Conservation (phyloP, 2,113 vertebrate species). For the Rhizomys pruinosus region DNA sequence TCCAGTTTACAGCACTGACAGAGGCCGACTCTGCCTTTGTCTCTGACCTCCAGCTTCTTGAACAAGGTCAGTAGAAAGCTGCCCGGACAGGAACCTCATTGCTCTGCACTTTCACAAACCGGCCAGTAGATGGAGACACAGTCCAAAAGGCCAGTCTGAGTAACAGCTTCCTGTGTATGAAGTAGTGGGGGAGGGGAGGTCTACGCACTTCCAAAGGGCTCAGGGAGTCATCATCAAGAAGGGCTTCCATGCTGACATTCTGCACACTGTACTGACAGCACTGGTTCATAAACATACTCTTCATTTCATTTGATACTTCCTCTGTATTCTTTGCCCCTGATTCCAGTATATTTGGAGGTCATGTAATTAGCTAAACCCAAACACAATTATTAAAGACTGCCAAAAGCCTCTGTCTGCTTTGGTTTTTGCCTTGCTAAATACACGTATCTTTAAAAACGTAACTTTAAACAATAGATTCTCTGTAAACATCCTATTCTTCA, state of each 20-base stretch:
- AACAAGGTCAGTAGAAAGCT: constrained; percentile 90
- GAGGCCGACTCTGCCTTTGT: constrained; percentile 90
- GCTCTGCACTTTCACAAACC: neutral
- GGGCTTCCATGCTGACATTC: no score
- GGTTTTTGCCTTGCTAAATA: constrained; percentile 65
- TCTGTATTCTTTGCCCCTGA: neutral
- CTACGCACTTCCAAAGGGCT: constrained; percentile 47
- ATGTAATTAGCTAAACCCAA: constrained; percentile 63
- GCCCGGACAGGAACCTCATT: rapidly evolving
- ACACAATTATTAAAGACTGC: constrained; percentile 68
- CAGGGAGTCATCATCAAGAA: neutral
- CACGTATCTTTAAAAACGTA: constrained; percentile 50
- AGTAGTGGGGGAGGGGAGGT: neutral
- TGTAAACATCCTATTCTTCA: constrained; percentile 40
- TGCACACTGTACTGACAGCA: no score
- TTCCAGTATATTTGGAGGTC: neutral
- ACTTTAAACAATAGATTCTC: constrained; percentile 56
- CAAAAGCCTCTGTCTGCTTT: constrained; percentile 65
- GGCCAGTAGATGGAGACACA: constrained; percentile 80
- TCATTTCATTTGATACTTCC: neutral
- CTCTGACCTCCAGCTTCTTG: constrained; percentile 94
- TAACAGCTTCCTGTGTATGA: rapidly evolving
- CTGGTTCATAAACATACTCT: no score
- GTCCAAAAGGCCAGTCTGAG: neutral
- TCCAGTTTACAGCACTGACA: constrained; percentile 89